Percentiles rank a stretch among this genome's conserved stretches.
Conservation (phyloP, 2,113 vertebrate genomes). For the Periophthalmus modestus region DNA sequence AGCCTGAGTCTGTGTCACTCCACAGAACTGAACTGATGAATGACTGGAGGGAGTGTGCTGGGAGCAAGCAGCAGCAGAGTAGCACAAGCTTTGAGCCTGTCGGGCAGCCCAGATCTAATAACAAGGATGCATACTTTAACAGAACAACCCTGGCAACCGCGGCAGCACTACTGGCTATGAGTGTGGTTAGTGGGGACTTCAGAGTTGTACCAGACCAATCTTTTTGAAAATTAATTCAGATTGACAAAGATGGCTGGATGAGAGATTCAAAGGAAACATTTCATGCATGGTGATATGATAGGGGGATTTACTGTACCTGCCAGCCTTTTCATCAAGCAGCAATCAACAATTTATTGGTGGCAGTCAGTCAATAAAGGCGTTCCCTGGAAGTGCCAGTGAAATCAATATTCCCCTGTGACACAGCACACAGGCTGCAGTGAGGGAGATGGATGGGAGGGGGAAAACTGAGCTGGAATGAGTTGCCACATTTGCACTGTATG, state of each 20-base stretch:
- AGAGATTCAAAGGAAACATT: constrained; percentile 11
- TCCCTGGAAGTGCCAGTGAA: constrained; percentile 51
- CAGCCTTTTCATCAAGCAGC: constrained; percentile 49
- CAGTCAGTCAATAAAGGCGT: constrained; percentile 53
- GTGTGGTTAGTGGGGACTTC: neutral
- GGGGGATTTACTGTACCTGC: constrained; percentile 28
- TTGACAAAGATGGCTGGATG: neutral
- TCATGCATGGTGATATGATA: constrained; percentile 26
- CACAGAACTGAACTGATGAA: constrained; percentile 38
- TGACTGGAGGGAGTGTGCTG: constrained; percentile 45
- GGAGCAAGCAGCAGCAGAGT: constrained; percentile 41
- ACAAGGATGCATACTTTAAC: constrained; percentile 47
- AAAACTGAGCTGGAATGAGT: constrained; percentile 23
- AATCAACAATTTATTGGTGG: constrained; percentile 60
- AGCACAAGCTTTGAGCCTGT: constrained; percentile 34
- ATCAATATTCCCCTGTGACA: constrained; percentile 53
- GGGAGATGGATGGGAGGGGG: neutral
- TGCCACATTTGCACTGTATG: constrained; percentile 23
- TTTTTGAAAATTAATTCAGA: constrained; percentile 1
- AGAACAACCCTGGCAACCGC: constrained; percentile 48
- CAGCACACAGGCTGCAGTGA: constrained; percentile 15
- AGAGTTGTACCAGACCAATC: constrained; percentile 13
- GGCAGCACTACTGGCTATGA: constrained; percentile 12
- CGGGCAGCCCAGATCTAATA: constrained; percentile 55
- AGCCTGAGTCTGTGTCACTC: constrained; percentile 36